Conservation (phyloP, 2,797 vertebrate species). For the Graptemys geographica region DNA sequence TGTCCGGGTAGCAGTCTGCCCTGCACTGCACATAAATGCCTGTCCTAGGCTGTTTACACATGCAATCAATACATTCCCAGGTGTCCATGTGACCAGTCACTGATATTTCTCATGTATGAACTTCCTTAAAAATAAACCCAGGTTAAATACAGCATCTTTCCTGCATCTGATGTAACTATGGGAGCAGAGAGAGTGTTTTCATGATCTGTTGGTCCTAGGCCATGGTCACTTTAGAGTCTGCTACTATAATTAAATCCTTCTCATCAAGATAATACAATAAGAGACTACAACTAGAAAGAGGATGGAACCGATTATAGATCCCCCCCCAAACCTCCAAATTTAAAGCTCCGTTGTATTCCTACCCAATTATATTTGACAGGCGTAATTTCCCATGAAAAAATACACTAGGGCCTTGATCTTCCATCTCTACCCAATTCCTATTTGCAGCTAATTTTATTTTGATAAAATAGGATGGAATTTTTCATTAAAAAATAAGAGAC, state of each 20-base stretch:
- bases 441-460: not conserved
- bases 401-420: not conserved
- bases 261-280: not conserved
- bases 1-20: not conserved
- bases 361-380: not conserved
- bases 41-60: not conserved
- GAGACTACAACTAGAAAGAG: not conserved
- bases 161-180: not conserved
- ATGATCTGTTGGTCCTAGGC: not conserved
- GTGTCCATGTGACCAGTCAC: too few relatives aligned
- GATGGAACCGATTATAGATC: not conserved
- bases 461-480: not conserved
- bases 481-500: not conserved
- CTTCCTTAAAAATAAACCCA: not conserved
- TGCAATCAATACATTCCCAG: not conserved
- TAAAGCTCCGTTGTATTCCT: not conserved
- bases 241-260: not conserved
- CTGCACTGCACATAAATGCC: not conserved
- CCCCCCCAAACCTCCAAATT: not conserved
- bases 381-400: not conserved
- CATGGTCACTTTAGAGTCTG: not conserved
- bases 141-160: not conserved
- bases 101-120: not conserved
- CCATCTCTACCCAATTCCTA: not conserved
- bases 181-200: not conserved